A percentile compares a stretch with the other conserved stretches of the same genome.
These are phyloP conservation scores for Stigmatopora nigra DNA, from an alignment of 2,113 vertebrate species.

Conservation along the genomic window DNA sequence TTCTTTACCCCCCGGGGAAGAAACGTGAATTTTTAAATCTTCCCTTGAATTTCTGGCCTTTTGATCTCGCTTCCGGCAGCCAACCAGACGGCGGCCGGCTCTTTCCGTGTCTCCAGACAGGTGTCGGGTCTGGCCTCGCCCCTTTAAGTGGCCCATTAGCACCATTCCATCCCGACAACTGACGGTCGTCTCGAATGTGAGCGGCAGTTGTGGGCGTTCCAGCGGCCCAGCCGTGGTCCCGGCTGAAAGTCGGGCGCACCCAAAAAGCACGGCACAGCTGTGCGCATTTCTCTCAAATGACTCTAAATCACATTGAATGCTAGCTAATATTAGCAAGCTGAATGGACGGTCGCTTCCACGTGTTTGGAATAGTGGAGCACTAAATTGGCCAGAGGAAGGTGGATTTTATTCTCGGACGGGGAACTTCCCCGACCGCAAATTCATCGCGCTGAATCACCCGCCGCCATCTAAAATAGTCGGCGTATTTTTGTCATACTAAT, in stretches of 20 bases:
- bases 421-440: constrained; percentile 12
- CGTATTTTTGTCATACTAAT: neutral
- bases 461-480: neutral
- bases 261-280: neutral
- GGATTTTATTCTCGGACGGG: constrained; percentile 8
- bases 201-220: neutral
- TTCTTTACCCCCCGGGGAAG: constrained; percentile 51
- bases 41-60: too few species aligned
- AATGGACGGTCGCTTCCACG: neutral
- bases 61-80: too few species aligned
- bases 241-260: neutral
- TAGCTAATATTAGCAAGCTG: neutral
- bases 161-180: neutral
- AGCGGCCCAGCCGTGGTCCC: neutral
- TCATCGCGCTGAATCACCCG: neutral
- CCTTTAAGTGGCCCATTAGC: neutral
- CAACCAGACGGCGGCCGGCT: too few species aligned
- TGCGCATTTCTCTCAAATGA: neutral
- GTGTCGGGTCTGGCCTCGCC: neutral
- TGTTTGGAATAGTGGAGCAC: neutral
- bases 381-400: neutral
- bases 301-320: neutral
- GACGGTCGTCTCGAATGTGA: neutral
- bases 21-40: constrained; percentile 12
- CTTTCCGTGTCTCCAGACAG: neutral